Evolutionary conservation across 2,888 invertebrate species (phyloP).

Genomic region (Reticulitermes lucifugus): DNA sequence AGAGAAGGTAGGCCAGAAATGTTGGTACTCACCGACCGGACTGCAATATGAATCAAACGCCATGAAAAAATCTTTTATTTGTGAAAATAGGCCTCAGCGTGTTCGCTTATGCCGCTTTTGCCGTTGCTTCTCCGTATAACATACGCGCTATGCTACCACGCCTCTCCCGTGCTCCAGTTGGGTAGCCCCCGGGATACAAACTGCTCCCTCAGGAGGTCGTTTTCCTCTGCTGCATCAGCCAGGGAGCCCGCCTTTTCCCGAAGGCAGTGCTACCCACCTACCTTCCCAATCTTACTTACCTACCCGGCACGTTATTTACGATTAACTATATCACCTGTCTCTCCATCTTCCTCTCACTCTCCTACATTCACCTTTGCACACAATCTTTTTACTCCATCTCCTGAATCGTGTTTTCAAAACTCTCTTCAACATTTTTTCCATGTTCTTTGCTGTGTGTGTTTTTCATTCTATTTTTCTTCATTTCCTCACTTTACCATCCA

Average conservation of each 20-base stretch:
- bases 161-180: background rate
- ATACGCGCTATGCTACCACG: background rate
- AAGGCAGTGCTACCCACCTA: background rate
- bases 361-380: background rate
- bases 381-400: background rate
- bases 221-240: constrained; percentile 28
- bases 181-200: constrained; percentile 41
- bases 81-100: too few species aligned
- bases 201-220: constrained; percentile 40
- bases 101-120: background rate
- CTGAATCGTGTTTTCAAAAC: background rate
- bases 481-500: background rate
- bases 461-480: background rate
- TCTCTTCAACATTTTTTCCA: background rate
- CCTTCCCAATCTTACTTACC: constrained; percentile 33
- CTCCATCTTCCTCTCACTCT: constrained; percentile 8
- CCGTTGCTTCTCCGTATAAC: background rate
- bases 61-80: too few species aligned
- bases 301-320: constrained; percentile 24
- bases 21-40: too few species aligned
- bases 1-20: too few species aligned
- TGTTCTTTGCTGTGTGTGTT: background rate
- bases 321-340: constrained; percentile 18
- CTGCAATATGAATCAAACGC: too few species aligned
- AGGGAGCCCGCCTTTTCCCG: background rate